These are phyloP conservation scores for Sebastes nivosus DNA, from an alignment of 2,797 vertebrate species.

Conservation along the genomic window DNA sequence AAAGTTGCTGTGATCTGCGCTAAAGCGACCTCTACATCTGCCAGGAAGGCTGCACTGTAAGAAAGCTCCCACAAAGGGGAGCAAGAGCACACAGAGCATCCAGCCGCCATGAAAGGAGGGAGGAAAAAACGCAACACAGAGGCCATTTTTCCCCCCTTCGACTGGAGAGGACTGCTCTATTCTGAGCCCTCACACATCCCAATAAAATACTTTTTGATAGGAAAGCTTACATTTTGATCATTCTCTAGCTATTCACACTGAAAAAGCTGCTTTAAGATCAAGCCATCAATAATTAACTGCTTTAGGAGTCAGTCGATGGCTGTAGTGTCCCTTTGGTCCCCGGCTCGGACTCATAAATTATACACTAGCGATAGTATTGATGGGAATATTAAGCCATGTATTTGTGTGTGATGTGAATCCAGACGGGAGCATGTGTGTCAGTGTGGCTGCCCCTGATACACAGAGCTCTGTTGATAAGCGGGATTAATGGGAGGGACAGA, in stretches of 20 bases:
- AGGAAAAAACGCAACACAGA: slow-evolving; percentile 69
- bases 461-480: slow-evolving; percentile 77
- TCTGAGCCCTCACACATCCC: slow-evolving; percentile 13
- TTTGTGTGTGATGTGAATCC: slow-evolving; percentile 45
- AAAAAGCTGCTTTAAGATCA: slow-evolving; percentile 5
- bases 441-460: slow-evolving; percentile 70
- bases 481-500: slow-evolving; percentile 83
- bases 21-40: slow-evolving; percentile 60
- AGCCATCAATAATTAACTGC: slow-evolving; percentile 53
- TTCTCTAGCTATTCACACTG: not conserved
- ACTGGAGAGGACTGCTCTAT: slow-evolving; percentile 35
- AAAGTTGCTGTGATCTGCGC: slow-evolving; percentile 49
- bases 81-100: slow-evolving; percentile 68
- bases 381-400: slow-evolving; percentile 33
- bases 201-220: not conserved
- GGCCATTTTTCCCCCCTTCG: slow-evolving; percentile 68
- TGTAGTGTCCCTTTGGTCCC: not conserved
- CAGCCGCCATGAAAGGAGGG: slow-evolving; percentile 67
- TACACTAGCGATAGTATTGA: not conserved
- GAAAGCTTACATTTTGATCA: not conserved
- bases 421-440: slow-evolving; percentile 70
- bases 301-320: slow-evolving; percentile 24
- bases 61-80: slow-evolving; percentile 78
- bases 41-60: slow-evolving; percentile 56
- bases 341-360: slow-evolving; percentile 12